Base-by-base conservation (phyloP, 92 coral and sea anemone species). In the Zoanthus solanderi region DNA sequence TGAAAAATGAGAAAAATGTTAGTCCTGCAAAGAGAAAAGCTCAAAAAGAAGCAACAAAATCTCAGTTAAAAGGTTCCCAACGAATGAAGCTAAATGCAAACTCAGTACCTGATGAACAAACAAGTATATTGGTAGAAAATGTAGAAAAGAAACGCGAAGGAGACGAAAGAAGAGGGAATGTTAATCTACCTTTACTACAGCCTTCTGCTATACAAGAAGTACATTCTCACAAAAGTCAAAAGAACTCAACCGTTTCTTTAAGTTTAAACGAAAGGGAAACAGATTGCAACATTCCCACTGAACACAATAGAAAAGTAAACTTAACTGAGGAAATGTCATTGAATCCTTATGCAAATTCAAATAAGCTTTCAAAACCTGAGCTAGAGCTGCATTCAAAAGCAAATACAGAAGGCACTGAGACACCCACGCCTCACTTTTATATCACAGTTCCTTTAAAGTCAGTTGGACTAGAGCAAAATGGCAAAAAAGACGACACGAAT, bases 261-360 rank as follows among this genome's bases (percentile, higher is more conserved):
- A 23, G 13, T 45, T 66, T 75, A 28, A 23, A 11, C 28, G 28
- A 28, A 8, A 67, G 29, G 18, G 85, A 81, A 6, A 13, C 85
- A 81, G 60, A 47, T 81, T 81, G 85, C 29, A 75, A 81, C 46
- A 47, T 81, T 81, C 85, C 85, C 85, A 81, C 76, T 68, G 60
- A 81, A 31, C 2, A 65, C 85, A 81, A 66, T 67, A 81, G 85
- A 66, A 81, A 45, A 50, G 76, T 9, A 81, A 81, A 81, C 85
- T 81, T 81, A 10, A 81, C 23, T 23, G 23, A 81, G 76, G 30
- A 81, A 53, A 13, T 30, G 23, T 23, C 23, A 23, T 23, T 23
- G 14, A 75, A 81, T 67, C 47, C 61, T 66, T 46, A 81, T 81
- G 85, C 85, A 81, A 81, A 81, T 81, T 66, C 60, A 4, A n/a